phyloP scores from a whole-genome alignment of 2,888 invertebrate genomes.

The Apamea sordens region DNA sequence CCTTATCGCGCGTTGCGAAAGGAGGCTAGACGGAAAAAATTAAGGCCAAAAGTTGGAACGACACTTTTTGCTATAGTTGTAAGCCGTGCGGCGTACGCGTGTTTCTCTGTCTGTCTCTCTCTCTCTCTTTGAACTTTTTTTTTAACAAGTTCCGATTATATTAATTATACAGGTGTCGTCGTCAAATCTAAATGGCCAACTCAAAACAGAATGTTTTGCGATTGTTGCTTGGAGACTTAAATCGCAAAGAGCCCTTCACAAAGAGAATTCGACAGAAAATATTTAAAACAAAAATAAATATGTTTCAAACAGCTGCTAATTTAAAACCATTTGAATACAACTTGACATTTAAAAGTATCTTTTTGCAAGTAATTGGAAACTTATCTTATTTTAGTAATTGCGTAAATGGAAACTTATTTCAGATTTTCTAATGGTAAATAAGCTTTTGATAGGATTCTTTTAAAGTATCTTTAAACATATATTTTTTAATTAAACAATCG shows the following conservation, averaged over 20 bases:
- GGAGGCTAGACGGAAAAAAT: no score
- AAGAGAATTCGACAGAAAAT: background rate
- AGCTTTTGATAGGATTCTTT: slow-evolving; percentile 10
- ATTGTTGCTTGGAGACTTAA: background rate
- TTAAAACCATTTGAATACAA: slow-evolving; percentile 8
- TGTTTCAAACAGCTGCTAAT: background rate
- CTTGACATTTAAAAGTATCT: slow-evolving; percentile 8
- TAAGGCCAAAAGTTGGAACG: no score
- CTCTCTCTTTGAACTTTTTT: no score
- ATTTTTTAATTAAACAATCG: background rate
- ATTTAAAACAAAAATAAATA: background rate
- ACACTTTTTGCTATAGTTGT: no score
- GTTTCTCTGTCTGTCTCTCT: no score
- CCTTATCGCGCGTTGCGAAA: no score
- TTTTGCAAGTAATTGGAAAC: slow-evolving; percentile 4
- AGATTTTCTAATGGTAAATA: background rate
- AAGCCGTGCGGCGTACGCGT: no score
- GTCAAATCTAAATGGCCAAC: background rate
- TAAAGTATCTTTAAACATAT: background rate
- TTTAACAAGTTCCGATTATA: no score
- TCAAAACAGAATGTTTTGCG: background rate
- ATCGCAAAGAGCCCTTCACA: background rate
- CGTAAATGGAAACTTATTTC: background rate
- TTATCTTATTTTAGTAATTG: background rate
- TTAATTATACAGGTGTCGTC: background rate